Evolutionary conservation across 2,113 vertebrate genomes (phyloP).

Genomic region (Ascaphus truei): DNA sequence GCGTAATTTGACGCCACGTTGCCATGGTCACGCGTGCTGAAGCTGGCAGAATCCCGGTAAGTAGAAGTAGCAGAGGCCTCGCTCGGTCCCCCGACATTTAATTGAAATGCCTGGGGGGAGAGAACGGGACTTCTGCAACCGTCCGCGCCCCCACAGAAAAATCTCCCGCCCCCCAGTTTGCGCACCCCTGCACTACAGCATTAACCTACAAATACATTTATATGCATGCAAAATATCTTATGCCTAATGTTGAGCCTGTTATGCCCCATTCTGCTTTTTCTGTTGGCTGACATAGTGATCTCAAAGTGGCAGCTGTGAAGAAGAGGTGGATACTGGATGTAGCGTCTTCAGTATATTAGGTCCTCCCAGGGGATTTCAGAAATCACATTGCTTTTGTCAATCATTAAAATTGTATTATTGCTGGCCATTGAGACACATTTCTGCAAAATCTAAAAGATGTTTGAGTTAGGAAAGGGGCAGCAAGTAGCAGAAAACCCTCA

Average conservation of each 20-base stretch:
- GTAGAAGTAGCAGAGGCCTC: too few relatives aligned
- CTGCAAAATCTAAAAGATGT: background rate
- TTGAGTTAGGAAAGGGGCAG: conserved; percentile 11
- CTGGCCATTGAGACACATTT: background rate
- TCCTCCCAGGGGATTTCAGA: background rate
- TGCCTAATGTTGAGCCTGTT: conserved; percentile 9
- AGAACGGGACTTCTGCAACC: too few relatives aligned
- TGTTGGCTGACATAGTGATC: conserved; percentile 7
- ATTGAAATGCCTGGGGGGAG: too few relatives aligned
- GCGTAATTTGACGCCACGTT: too few relatives aligned
- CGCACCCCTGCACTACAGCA: too few relatives aligned
- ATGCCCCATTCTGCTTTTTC: conserved; percentile 1
- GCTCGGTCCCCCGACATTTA: too few relatives aligned
- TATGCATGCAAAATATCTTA: background rate
- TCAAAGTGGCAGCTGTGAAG: conserved; percentile 4
- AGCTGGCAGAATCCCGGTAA: too few relatives aligned
- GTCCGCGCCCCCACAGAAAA: too few relatives aligned
- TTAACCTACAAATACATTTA: too few relatives aligned
- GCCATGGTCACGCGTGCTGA: too few relatives aligned
- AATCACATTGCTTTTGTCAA: conserved; percentile 19
- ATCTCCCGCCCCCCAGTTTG: too few relatives aligned
- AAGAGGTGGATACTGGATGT: background rate
- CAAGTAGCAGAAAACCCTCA: background rate
- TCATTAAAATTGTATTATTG: conserved; percentile 15
- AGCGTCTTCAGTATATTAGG: background rate